Evolutionary conservation across 2,797 vertebrate genomes (phyloP).

Genomic region (Catostomus latipinnis): DNA sequence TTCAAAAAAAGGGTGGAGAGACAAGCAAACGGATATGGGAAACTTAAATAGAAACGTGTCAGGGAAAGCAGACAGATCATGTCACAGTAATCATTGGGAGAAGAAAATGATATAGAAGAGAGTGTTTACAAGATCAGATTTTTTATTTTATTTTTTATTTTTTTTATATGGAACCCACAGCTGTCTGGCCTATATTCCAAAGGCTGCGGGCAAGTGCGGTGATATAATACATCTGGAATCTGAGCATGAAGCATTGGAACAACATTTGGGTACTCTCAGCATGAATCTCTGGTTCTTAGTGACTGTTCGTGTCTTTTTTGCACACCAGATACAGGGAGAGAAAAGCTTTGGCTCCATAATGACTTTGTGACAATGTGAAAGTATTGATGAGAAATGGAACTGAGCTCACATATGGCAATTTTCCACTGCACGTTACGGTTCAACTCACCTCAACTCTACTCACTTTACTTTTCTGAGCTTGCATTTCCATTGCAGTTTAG

Average conservation of each 20-base stretch:
- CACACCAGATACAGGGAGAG: neutral
- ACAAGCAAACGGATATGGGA: slow-evolving; percentile 26
- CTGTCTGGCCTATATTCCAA: slow-evolving; percentile 30
- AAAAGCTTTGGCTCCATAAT: neutral
- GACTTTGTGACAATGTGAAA: neutral
- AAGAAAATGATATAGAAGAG: slow-evolving; percentile 31
- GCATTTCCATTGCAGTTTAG: too few species aligned
- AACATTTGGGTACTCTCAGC: slow-evolving; percentile 32
- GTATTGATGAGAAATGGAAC: neutral
- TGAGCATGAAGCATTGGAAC: slow-evolving; percentile 13
- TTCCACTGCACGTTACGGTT: too few species aligned
- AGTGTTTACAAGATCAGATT: slow-evolving; percentile 28
- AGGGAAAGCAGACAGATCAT: slow-evolving; percentile 38
- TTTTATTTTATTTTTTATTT: neutral
- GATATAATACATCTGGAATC: slow-evolving; percentile 40
- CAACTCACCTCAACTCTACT: too few species aligned
- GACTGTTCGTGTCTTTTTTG: neutral
- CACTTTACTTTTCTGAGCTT: too few species aligned
- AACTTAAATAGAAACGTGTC: slow-evolving; percentile 35
- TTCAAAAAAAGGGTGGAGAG: slow-evolving; percentile 73
- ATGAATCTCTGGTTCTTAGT: neutral
- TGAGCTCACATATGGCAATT: too few species aligned
- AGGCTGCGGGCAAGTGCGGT: slow-evolving; percentile 4
- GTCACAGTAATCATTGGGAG: slow-evolving; percentile 37
- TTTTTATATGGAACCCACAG: slow-evolving; percentile 42